Percentiles rank a stretch among this genome's conserved stretches.
Evolutionary conservation across 2,113 vertebrate genomes (phyloP).

Genomic region (Rhinoderma darwinii): DNA sequence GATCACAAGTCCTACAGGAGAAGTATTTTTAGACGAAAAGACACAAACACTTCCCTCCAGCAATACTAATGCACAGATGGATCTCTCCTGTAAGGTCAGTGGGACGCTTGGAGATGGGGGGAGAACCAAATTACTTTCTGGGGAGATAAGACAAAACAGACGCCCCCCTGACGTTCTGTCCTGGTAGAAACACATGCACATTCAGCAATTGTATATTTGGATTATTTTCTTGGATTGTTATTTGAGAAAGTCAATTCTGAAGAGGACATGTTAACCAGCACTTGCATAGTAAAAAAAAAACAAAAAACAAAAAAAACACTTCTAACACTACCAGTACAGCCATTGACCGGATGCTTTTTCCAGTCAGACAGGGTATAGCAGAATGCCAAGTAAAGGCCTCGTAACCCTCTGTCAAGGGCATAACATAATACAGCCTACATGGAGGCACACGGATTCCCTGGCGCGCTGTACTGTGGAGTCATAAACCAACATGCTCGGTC

Average conservation of each 20-base stretch:
- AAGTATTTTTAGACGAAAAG: constrained; percentile 83
- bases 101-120: constrained; percentile 62
- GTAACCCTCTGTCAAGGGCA: too few species aligned
- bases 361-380: background rate
- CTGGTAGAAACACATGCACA: constrained; percentile 19
- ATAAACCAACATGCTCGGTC: background rate
- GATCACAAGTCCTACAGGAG: constrained; percentile 78
- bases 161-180: background rate
- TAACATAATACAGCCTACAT: too few species aligned
- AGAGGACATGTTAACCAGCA: background rate
- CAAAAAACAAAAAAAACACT: too few species aligned
- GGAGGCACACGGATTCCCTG: background rate
- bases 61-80: constrained; percentile 80
- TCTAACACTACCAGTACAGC: background rate
- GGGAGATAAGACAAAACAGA: constrained; percentile 30
- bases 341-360: background rate
- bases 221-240: background rate
- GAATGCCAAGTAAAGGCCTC: background rate
- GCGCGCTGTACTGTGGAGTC: background rate
- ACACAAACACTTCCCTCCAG: constrained; percentile 81
- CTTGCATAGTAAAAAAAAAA: background rate
- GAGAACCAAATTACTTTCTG: constrained; percentile 12
- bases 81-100: constrained; percentile 75
- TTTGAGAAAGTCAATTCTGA: background rate
- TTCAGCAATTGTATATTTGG: background rate